A percentile compares a stretch with the other conserved stretches of the same genome.
Conservation (phyloP, 2,888 invertebrate species). For the Atrina japonica region DNA sequence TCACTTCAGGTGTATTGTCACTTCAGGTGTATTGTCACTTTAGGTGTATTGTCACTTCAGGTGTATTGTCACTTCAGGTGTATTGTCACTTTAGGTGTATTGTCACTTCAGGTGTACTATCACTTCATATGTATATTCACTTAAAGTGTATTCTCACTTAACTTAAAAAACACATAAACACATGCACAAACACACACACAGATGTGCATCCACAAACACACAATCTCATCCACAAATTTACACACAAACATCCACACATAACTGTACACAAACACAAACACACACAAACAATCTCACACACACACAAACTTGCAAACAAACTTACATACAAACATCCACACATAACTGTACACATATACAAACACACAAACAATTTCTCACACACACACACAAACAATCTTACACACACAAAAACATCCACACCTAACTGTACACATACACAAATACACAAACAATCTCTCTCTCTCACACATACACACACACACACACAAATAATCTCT, state of each 20-base stretch:
- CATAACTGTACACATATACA: background rate
- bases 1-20: too few relatives aligned
- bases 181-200: background rate
- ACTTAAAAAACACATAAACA: background rate
- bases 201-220: slow-evolving; percentile 1
- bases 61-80: too few relatives aligned
- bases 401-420: background rate
- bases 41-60: too few relatives aligned
- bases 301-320: slow-evolving; percentile 7
- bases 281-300: slow-evolving; percentile 2
- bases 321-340: slow-evolving; percentile 6
- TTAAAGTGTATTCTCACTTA: background rate
- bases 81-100: too few relatives aligned
- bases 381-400: background rate
- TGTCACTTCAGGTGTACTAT: too few relatives aligned
- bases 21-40: too few relatives aligned
- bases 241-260: background rate
- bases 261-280: background rate
- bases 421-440: background rate
- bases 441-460: background rate
- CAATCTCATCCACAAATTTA: background rate
- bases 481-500: background rate
- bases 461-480: background rate
- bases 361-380: background rate
- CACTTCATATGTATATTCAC: too few relatives aligned